phyloP scores from a whole-genome alignment of 2,113 vertebrate genomes.

The Aepyceros melampus region DNA sequence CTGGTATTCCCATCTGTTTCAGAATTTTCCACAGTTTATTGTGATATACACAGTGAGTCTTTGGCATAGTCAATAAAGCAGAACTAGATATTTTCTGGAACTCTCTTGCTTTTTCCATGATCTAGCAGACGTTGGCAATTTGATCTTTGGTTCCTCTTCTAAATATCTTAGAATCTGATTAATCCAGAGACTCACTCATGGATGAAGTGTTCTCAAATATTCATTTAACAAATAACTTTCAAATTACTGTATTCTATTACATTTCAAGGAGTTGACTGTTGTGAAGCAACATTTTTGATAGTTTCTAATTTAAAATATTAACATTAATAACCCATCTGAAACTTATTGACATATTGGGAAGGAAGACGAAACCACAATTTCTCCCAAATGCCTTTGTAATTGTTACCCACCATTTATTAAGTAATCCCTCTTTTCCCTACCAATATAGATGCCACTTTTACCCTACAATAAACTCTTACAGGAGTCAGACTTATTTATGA shows the following conservation, averaged over 20 bases:
- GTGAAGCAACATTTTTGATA: not conserved
- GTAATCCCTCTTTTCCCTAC: not conserved
- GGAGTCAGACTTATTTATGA: not conserved
- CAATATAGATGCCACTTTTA: not conserved
- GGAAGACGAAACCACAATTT: not conserved
- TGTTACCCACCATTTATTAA: not conserved
- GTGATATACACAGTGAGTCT: too few relatives aligned
- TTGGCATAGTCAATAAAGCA: too few relatives aligned
- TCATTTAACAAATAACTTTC: not conserved
- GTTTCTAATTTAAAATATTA: not conserved
- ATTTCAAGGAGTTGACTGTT: not conserved
- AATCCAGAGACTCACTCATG: not conserved
- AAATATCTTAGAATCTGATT: not conserved
- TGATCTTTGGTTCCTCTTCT: too few relatives aligned
- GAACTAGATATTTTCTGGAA: too few relatives aligned
- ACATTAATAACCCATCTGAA: not conserved
- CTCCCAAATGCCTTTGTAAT: not conserved
- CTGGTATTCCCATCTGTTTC: too few relatives aligned
- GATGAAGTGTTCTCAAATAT: not conserved
- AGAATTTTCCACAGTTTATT: too few relatives aligned
- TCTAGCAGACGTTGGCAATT: accelerated
- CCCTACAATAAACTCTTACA: not conserved
- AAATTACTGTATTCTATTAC: not conserved
- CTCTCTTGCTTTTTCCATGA: too few relatives aligned
- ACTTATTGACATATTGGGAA: not conserved